Base-by-base conservation (phyloP, 2,797 vertebrate genomes). In the Tarsius wallacei region DNA sequence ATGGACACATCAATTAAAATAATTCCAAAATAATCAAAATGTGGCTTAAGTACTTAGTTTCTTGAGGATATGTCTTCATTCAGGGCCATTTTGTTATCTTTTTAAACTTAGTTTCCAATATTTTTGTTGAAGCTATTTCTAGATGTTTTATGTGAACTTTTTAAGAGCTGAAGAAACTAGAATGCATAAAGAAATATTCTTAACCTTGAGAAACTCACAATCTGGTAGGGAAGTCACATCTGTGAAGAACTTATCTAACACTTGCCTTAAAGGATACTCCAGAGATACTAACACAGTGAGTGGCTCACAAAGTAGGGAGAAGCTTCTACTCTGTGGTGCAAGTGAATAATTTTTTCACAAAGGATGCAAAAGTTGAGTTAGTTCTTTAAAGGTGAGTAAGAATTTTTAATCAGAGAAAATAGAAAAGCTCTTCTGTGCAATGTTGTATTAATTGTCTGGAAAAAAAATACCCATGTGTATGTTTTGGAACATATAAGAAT, bases 1-100 rank as follows among this genome's bases (percentile, higher is more conserved):
- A 22, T 64, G 28, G n/a, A 17, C 24, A 93, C 89, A 74, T 47
- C 14, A 76, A n/a, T 26, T 22, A 83, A 82, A 80, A 7, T 83
- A 64, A 85, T 83, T 93, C 4, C 57, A 82, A 95, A 84, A 42
- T 24, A 95, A 90, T 16, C 15, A 57, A 73, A 33, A 33, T 16
- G 1, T 78, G 14, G 17, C 57, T 63, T 33, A n/a, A 16, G 2
- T 73, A 47, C 2, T 53, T 64, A 81, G 21, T 70, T 77, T n/a
- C 28, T 94, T 86, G 28, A 15, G 73, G 76, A 33, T 85, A 83
- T 28, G 77, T 59, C 71, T 93, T 84, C 76, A 64, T 53, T 71
- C 12, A 59, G 49, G 17, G 13, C 7, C 33, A 5, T 82, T 77
- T 64, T 85, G 19, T 81, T 10, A n/a, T 84, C 5, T 73, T 76